Conservation (phyloP, 1,140 invertebrate genomes). For the Drosophila ohnishii region DNA sequence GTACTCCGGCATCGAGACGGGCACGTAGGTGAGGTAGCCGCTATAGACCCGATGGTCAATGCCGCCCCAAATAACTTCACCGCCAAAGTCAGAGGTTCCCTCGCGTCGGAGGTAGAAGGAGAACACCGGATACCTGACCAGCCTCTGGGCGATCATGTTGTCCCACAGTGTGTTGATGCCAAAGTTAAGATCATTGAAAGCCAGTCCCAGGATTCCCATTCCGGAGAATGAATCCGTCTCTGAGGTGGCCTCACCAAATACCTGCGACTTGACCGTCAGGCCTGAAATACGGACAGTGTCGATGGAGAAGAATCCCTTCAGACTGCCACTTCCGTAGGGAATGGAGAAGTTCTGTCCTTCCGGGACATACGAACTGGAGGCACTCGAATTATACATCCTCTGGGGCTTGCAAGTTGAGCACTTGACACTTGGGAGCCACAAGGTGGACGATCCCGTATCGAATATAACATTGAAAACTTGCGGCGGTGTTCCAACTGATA, state of each 20-base stretch:
- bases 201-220: constrained; percentile 97
- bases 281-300: constrained; percentile 90
- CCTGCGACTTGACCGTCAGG: constrained; percentile 90
- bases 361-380: constrained; percentile 90
- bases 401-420: constrained; percentile 92
- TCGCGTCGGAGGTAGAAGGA: constrained; percentile 90
- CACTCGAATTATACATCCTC: constrained; percentile 90
- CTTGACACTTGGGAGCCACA: constrained; percentile 98
- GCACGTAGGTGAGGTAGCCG: constrained; percentile 70
- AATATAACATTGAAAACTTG: constrained; percentile 98
- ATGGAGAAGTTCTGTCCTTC: constrained; percentile 97
- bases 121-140: constrained; percentile 92
- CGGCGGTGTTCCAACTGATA: constrained; percentile 94
- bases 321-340: constrained; percentile 96
- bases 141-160: constrained; percentile 94
- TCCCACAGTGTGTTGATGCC: constrained; percentile 95
- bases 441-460: constrained; percentile 99
- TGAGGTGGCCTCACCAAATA: constrained; percentile 96
- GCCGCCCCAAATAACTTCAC: constrained; percentile 73
- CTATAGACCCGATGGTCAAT: constrained; percentile 59
- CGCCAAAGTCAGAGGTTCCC: constrained; percentile 45
- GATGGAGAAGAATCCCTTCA: constrained; percentile 96
- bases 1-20: constrained; percentile 66
- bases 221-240: constrained; percentile 94
- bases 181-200: constrained; percentile 92